These are phyloP conservation scores for Tenthredo livida DNA, from an alignment of 2,888 invertebrate genomes.

Conservation along the genomic window DNA sequence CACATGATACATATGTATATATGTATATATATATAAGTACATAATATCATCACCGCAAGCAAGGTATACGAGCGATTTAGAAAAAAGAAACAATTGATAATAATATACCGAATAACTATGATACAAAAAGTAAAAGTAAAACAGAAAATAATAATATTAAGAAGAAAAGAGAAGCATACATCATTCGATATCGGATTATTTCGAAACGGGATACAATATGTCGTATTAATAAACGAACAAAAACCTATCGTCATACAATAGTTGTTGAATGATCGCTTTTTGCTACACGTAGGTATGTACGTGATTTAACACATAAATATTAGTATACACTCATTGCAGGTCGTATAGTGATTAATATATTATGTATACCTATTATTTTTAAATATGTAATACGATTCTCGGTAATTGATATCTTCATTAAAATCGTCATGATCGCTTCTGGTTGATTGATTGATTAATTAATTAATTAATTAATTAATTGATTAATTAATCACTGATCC, in stretches of 20 bases:
- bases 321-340: background rate
- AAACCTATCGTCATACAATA: too few relatives aligned
- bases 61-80: background rate
- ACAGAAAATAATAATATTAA: background rate
- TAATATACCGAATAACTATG: background rate
- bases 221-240: too few relatives aligned
- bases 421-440: slow-evolving; percentile 64
- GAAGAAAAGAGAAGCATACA: background rate
- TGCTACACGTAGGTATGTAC: background rate
- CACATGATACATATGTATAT: too few relatives aligned
- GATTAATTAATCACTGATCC: background rate
- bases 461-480: background rate
- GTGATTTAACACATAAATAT: too few relatives aligned
- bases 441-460: background rate
- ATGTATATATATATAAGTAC: background rate
- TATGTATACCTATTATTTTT: slow-evolving; percentile 44
- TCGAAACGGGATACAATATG: background rate
- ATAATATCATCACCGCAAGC: background rate
- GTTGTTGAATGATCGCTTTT: background rate
- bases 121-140: background rate
- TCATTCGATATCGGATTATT: background rate
- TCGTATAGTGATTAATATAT: background rate
- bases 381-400: slow-evolving; percentile 65
- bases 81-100: background rate
- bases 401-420: slow-evolving; percentile 66